Base-by-base conservation (phyloP, 2,797 vertebrate genomes). In the Anisognathus igniventris region DNA sequence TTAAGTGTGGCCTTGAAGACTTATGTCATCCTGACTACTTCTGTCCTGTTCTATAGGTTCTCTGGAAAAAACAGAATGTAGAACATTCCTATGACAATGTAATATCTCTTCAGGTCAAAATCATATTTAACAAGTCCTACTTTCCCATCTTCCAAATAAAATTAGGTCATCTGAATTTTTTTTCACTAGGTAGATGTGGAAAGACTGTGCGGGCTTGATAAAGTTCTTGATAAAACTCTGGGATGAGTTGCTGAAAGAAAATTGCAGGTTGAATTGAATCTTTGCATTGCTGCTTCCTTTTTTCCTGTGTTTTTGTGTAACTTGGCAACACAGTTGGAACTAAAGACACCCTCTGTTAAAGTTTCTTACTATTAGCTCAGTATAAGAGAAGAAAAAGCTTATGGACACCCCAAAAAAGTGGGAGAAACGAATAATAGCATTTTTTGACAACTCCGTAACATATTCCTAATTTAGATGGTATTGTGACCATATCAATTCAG, bases 351-450 rank as follows among this genome's bases (percentile, higher is more conserved):
- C 4, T 76, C n/a, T 58, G 17, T 16, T 73, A 61, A 68, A 65
- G 21, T n/a, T n/a, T 83, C 20, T 4, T 10, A 28, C n/a, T n/a
- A 39, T 19, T 76, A 73, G 3, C 8, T 35, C 27, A 62, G 14
- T 23, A 2, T 7, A 50, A 22, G 0, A 33, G 5, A 65, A 35
- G 4, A 75, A 86, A 22, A 22, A 35, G 7, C 0, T 30, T 31
- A 61, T 0, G 0, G 14, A 58, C 3, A 23, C 5, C 9, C 45
- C 10, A 58, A 50, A 82, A 70, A 28, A 57, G 11, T 6, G 17
- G 11, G 11, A 65, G 9, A 67, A 8, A 57, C 8, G 2, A 58
- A 20, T 30, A 24, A 31, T 2, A 7, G 4, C 0, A 0, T 1
- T 14, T 75, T 56, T 83, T 35, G 33, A 79, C 14, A 57, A 37